phyloP scores from a whole-genome alignment of 2,797 vertebrate species.

The Molothrus ater region DNA sequence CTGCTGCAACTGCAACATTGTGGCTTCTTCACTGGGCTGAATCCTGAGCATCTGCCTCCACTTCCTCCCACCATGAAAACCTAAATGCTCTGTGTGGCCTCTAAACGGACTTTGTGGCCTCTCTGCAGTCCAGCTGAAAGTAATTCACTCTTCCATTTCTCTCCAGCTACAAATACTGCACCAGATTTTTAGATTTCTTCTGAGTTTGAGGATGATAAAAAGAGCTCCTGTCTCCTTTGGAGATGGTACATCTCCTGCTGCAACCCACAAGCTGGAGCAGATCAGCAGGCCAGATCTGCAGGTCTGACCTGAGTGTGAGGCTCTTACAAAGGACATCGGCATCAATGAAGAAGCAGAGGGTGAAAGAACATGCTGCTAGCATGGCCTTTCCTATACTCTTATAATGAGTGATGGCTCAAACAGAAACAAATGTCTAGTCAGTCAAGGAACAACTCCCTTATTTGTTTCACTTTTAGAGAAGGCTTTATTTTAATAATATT shows the following conservation, averaged over 20 bases:
- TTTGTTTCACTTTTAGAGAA: background rate
- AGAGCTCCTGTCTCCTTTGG: background rate
- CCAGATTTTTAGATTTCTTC: background rate
- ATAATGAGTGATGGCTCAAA: background rate
- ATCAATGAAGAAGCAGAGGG: background rate
- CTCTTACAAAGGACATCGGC: background rate
- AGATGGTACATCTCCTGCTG: background rate
- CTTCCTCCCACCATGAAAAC: background rate
- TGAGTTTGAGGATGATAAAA: background rate
- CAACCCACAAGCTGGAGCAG: background rate
- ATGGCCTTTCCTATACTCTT: background rate
- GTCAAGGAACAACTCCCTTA: background rate
- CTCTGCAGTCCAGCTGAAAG: background rate
- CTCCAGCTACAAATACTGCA: background rate
- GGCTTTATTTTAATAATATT: background rate
- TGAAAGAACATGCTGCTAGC: background rate
- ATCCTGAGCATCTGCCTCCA: background rate
- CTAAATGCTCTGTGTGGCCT: background rate
- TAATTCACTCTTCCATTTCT: background rate
- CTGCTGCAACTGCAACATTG: constrained; percentile 23
- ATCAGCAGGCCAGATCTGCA: background rate
- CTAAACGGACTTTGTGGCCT: background rate
- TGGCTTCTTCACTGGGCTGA: constrained; percentile 44
- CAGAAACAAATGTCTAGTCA: background rate
- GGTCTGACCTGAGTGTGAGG: background rate